Evolutionary conservation across 2,888 invertebrate genomes (phyloP).

Genomic region (Parochlus steinenii): DNA sequence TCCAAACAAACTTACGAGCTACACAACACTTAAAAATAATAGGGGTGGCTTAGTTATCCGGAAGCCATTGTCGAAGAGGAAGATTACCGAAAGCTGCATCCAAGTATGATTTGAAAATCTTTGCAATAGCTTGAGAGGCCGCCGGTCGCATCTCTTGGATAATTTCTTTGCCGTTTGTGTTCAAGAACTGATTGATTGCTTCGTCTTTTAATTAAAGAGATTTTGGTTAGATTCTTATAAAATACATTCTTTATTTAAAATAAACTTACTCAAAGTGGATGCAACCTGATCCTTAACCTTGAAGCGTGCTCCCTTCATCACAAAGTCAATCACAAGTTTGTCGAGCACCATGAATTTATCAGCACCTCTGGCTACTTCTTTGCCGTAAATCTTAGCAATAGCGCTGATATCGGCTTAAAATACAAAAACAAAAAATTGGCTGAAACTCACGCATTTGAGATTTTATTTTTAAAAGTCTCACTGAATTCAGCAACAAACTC

Average conservation of each 20-base stretch:
- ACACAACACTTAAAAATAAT: too few species aligned
- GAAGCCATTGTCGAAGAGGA: constrained; percentile 52
- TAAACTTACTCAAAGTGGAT: constrained; percentile 48
- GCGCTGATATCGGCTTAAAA: constrained; percentile 51
- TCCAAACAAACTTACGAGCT: too few species aligned
- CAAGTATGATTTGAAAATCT: constrained; percentile 55
- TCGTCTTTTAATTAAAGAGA: constrained; percentile 35
- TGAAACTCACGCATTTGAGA: constrained; percentile 7
- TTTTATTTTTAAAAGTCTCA: constrained; percentile 30
- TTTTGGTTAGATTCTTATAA: not conserved
- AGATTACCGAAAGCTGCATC: constrained; percentile 55
- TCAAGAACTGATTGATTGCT: constrained; percentile 70
- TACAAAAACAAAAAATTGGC: constrained; percentile 7
- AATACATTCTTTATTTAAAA: constrained; percentile 4
- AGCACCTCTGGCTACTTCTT: constrained; percentile 40
- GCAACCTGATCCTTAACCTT: constrained; percentile 54
- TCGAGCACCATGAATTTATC: constrained; percentile 51
- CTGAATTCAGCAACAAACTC: constrained; percentile 68
- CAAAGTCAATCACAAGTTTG: constrained; percentile 51
- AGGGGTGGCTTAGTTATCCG: too few species aligned
- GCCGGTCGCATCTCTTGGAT: constrained; percentile 71
- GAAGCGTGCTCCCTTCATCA: constrained; percentile 49
- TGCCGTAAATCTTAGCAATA: constrained; percentile 51
- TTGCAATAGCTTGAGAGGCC: constrained; percentile 50
- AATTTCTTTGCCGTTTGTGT: constrained; percentile 63